Evolutionary conservation across 2,113 vertebrate genomes (phyloP), one percentile per base, ranked within the genome.

Genomic region (Sapayoa aenigma): DNA sequence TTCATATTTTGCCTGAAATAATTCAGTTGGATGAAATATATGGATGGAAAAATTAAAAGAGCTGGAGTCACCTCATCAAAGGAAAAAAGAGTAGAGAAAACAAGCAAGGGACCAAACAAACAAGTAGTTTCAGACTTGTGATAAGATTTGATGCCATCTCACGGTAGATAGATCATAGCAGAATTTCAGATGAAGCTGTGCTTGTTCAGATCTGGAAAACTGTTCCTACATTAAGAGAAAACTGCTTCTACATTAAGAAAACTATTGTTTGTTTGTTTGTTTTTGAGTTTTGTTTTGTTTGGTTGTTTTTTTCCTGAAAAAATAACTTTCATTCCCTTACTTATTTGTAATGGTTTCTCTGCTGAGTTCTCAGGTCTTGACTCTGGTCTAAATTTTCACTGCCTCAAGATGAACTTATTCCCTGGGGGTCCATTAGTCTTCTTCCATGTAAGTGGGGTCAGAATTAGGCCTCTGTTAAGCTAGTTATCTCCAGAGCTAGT

Each of bases 381-480:
- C 67, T 92, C 67, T 85, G 59, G 47, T 73, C 88, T 96, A 90
- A 90, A 56, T 94, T 93, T 94, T 91, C 53, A 85, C 35, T 89
- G 59, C 47, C 68, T 90, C 27, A 55, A 44, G 72, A 96, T 73
- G 52, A 92, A 84, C 39, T 66, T 74, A 55, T 66, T 92, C 88
- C 72, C 65, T 66, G 9, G 25, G 30, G 68, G 4, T 52, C 33
- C 59, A 86, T 86, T 86, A 83, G 42, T 21, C 25, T 95, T 85
- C 63, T 79, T 90, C 85, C 83, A 73, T 88, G 41, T 69, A 93
- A 90, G 67, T 69, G 53, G 58, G 75, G 72, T 95, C 88, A 95
- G 85, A 88, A 84, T 77, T 62, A 77, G 63, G 42, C 47, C 62
- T 78, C 77, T 94, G 66, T 84, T 91, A 93, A 95, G 44, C 33